Percentiles rank a stretch among this genome's conserved stretches.
Evolutionary conservation across 1,140 invertebrate genomes (phyloP).

Genomic region (Drosophila willistoni): DNA sequence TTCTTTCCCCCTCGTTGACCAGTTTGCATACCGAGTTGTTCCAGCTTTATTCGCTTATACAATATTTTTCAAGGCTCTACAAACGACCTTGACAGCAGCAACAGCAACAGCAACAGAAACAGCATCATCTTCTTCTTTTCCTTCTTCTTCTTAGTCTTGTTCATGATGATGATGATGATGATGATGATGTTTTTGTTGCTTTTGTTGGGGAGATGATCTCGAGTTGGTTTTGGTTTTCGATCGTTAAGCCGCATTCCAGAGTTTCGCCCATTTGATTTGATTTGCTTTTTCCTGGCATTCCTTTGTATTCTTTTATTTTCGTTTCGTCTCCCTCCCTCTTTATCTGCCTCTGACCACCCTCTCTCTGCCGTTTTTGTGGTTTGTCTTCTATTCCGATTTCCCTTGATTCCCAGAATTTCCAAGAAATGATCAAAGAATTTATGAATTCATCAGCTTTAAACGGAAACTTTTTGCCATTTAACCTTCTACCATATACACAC

Average conservation of each 20-base stretch:
- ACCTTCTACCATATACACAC: background rate
- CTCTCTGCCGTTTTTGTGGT: background rate
- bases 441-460: conserved; percentile 4
- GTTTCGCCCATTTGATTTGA: conserved; percentile 59
- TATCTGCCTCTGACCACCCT: conserved; percentile 5
- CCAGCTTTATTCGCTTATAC: conserved; percentile 20
- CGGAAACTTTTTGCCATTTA: background rate
- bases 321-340: background rate
- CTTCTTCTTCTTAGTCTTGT: background rate
- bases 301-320: background rate
- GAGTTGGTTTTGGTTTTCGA: conserved; percentile 5
- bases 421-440: conserved; percentile 7
- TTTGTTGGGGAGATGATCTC: conserved; percentile 6
- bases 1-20: background rate
- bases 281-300: conserved; percentile 49
- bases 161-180: background rate
- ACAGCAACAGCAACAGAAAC: conserved; percentile 9
- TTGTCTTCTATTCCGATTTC: background rate
- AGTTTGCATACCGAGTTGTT: conserved; percentile 32
- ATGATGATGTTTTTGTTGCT: background rate
- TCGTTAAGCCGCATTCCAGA: conserved; percentile 56
- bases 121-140: background rate
- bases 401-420: conserved; percentile 1
- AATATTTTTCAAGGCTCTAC: conserved; percentile 39
- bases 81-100: conserved; percentile 49